Base-by-base conservation (phyloP, 1,140 invertebrate genomes). In the Mya arenaria region DNA sequence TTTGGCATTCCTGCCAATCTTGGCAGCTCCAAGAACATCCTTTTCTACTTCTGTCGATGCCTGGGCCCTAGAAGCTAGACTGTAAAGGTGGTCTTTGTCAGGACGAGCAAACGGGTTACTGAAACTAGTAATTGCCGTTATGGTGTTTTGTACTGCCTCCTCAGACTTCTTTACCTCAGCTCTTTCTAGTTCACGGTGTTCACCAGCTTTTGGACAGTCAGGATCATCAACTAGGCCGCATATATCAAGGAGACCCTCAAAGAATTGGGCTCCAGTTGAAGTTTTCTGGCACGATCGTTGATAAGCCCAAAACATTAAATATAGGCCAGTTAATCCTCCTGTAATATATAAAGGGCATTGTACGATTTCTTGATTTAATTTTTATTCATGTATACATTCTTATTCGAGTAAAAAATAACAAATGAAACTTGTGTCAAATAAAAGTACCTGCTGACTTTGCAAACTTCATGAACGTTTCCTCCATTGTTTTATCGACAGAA, bases 401-500 rank as follows among this genome's bases (percentile, higher is more conserved):
- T 48, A 13, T 19, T 48, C 41, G 41, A 13, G 41, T 48, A 19
- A 10, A 48, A 48, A 48, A 48, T 48, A 48, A 48, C 19, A 13
- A 13, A 48, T 19, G 10, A 19, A 48, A 10, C 41, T 19, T 48
- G 41, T 48, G 19, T 48, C 10, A 19, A 13, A 48, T 13, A 48
- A 19, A 48, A 66, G 19, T 56, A 75, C 39, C 19, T 66, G 8
- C 0, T 10, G 39, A 69, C 32, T 73, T 75, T 30, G 74, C 62
- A 72, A 74, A 52, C 28, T 65, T 69, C 73, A 86, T 86, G 63
- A 87, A 84, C 1, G 86, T 84, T 72, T 86, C 77, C 60, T 87
- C 86, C 41, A 84, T 87, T 48, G 85, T 85, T 55, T 84, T 83
- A 39, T 88, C 85, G 2, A 87, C 86, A 37, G 79, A 23, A 77